Conservation (phyloP, 1,140 invertebrate genomes). For the Pentalonia nigronervosa region DNA sequence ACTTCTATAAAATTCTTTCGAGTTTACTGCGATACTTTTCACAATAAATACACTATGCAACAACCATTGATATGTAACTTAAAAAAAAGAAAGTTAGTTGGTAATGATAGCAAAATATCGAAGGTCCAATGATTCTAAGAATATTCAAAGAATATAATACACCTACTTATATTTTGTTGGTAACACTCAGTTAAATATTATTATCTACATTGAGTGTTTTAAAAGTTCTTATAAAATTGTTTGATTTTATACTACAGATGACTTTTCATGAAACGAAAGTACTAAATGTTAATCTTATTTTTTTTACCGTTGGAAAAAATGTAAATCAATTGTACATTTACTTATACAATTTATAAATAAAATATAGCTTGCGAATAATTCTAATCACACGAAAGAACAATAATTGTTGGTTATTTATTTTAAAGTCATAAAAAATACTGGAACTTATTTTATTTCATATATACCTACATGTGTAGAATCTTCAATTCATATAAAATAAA, state of each 20-base stretch:
- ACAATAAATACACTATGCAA: conserved; percentile 1
- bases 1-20: conserved; percentile 42
- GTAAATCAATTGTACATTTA: background rate
- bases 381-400: background rate
- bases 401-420: no score
- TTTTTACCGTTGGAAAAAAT: background rate
- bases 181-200: background rate
- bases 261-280: background rate
- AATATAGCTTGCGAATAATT: background rate
- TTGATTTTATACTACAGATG: background rate
- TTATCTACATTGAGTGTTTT: background rate
- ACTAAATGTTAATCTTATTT: background rate
- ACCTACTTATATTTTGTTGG: background rate
- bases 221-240: background rate
- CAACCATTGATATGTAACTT: background rate
- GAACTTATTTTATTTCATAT: no score
- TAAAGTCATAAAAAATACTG: no score
- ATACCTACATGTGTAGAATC: no score
- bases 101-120: conserved; percentile 10
- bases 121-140: background rate
- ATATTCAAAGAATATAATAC: background rate
- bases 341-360: background rate
- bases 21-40: conserved; percentile 37
- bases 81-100: background rate
- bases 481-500: background rate